Percentiles rank a stretch among this genome's conserved stretches.
These are phyloP conservation scores for Allophyes oxyacanthae DNA, from an alignment of 2,888 invertebrate genomes.

Conservation along the genomic window DNA sequence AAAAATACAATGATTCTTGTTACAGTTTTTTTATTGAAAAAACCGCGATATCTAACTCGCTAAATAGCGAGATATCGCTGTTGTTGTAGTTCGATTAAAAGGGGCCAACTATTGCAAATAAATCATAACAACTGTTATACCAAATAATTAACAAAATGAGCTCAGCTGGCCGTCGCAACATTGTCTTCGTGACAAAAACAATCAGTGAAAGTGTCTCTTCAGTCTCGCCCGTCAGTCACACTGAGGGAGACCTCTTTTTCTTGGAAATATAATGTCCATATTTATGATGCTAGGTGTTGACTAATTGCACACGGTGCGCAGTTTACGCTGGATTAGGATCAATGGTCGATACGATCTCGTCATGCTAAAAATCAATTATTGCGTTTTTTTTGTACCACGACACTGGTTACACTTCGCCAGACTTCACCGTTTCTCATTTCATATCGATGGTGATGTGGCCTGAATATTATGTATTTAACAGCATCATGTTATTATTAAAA, in stretches of 20 bases:
- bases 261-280: conserved; percentile 72
- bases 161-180: conserved; percentile 40
- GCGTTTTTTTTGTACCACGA: conserved; percentile 9
- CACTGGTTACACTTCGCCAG: conserved; percentile 1
- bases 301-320: conserved; percentile 63
- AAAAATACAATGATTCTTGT: no score
- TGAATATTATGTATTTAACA: no score
- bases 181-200: conserved; percentile 75
- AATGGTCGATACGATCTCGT: conserved; percentile 58
- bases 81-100: neutral
- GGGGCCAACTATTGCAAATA: conserved; percentile 14
- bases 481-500: no score
- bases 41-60: neutral
- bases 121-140: conserved; percentile 29
- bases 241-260: conserved; percentile 68
- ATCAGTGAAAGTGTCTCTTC: conserved; percentile 82
- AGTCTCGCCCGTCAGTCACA: conserved; percentile 63
- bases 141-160: conserved; percentile 42
- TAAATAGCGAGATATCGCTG: neutral
- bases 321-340: conserved; percentile 62
- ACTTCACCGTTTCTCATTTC: neutral
- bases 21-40: neutral
- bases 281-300: conserved; percentile 67
- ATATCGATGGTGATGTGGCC: neutral
- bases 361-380: conserved; percentile 29